A percentile compares a stretch with the other conserved stretches of the same genome.
These are phyloP conservation scores for Myotis davidii DNA, from an alignment of 2,113 vertebrate species.

Conservation along the genomic window DNA sequence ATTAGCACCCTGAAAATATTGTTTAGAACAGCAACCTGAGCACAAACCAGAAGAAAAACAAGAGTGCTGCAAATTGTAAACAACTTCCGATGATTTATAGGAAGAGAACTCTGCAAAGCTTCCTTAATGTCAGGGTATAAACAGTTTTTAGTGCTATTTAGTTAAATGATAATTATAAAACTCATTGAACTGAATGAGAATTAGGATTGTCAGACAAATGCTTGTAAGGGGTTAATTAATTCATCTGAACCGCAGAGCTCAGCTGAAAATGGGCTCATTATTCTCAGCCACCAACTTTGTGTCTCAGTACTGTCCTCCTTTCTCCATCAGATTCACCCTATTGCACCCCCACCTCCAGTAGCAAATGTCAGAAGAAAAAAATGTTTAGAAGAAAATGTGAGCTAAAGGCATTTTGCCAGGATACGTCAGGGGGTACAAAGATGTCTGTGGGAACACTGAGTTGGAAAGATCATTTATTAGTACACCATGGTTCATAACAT, in stretches of 20 bases:
- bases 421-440: conserved; percentile 46
- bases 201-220: conserved; percentile 72
- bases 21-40: conserved; percentile 63
- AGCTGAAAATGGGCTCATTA: conserved; percentile 77
- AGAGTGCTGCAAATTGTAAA: conserved; percentile 63
- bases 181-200: conserved; percentile 73
- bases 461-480: conserved; percentile 72
- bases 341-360: neutral
- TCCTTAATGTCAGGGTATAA: conserved; percentile 67
- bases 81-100: conserved; percentile 55
- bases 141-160: conserved; percentile 73
- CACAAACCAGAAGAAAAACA: conserved; percentile 64
- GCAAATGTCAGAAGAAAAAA: conserved; percentile 61
- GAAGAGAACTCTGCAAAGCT: conserved; percentile 61
- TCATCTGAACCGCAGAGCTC: conserved; percentile 67
- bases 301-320: conserved; percentile 53
- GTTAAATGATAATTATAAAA: conserved; percentile 75
- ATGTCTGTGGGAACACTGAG: conserved; percentile 59
- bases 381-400: conserved; percentile 63
- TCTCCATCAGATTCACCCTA: conserved; percentile 18
- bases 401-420: conserved; percentile 54
- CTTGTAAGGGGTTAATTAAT: conserved; percentile 78
- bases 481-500: conserved; percentile 60
- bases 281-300: conserved; percentile 57
- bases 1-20: conserved; percentile 65